phyloP scores from a whole-genome alignment of 2,888 invertebrate species.

The Emmelina monodactyla region DNA sequence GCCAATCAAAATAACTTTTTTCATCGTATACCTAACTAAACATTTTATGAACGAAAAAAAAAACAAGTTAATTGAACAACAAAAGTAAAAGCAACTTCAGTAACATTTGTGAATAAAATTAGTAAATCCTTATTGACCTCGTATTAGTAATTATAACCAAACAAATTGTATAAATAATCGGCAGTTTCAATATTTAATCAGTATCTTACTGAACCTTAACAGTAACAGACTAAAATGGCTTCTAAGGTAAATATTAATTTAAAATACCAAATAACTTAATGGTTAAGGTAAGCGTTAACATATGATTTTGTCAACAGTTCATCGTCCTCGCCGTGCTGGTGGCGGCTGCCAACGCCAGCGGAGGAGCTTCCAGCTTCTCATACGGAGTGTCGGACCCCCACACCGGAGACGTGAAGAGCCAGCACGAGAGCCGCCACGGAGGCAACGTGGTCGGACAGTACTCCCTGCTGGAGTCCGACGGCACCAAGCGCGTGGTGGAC shows the following conservation, averaged over 20 bases:
- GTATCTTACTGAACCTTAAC: conserved; percentile 49
- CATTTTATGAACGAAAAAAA: too few relatives aligned
- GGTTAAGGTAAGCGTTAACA: neutral
- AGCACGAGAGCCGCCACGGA: conserved; percentile 71
- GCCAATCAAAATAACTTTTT: too few relatives aligned
- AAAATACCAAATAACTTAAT: neutral
- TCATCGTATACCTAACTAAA: too few relatives aligned
- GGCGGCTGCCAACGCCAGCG: conserved; percentile 48
- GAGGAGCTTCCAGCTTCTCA: conserved; percentile 49
- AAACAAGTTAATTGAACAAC: too few relatives aligned
- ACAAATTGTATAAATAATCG: conserved; percentile 34
- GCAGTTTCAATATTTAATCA: conserved; percentile 38
- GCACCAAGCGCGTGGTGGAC: conserved; percentile 70
- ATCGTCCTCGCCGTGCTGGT: conserved; percentile 49
- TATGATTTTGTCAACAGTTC: conserved; percentile 37
- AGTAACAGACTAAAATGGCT: conserved; percentile 54
- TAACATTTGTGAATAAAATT: too few relatives aligned
- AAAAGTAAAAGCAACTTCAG: too few relatives aligned
- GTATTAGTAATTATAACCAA: neutral
- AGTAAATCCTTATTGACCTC: too few relatives aligned
- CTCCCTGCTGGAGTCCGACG: conserved; percentile 66
- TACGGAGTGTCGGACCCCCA: conserved; percentile 56
- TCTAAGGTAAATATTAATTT: conserved; percentile 39
- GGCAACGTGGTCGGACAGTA: conserved; percentile 67
- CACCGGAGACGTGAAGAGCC: conserved; percentile 61